Evolutionary conservation across 2,113 vertebrate species (phyloP), one percentile per base, ranked within the genome.

Genomic region (Hippopotamus amphibius): DNA sequence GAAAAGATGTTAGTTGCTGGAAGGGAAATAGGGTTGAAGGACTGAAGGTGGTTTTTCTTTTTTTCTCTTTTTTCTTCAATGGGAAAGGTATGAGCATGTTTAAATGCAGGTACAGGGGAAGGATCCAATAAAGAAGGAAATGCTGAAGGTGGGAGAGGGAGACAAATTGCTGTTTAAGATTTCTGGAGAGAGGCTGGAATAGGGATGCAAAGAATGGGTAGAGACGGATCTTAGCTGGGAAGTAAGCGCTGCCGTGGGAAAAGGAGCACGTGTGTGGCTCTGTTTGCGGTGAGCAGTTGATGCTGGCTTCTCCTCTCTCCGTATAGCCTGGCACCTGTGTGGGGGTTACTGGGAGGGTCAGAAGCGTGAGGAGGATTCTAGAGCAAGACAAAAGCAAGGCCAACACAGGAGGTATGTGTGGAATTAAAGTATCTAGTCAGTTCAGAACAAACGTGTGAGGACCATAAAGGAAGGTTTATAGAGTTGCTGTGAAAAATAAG

Each of bases 401-500:
- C 41, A 74, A 1, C 71, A 46, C 15, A 74, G 24, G 41, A 74
- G 13, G 46, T 46, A 28, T 6, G 0, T 74, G 24, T 1, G 3
- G 71, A 72, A 46, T 74, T 74, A 13, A 46, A 74, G 24, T 74
- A 46, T 46, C 71, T 74, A 26, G 71, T 74, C 41, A 74, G 43
- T 74, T 28, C 43, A 16, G 46, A 74, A 74, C 43, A 46, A 74
- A 74, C 46, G 41, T 74, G 41, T 77, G 46, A 59, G 5, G 63
- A 61, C 65, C 84, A 92, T 80, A 79, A 55, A 80, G 30, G 69
- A 88, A 94, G 37, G 87, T 72, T 48, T 66, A 46, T 68, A 66
- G 43, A 68, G 8, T 48, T 65, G 17, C 86, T 76, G 17, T 65
- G 59, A 65, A 96, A 76, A 93, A 22, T 16, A 69, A 81, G 17